phyloP scores from a whole-genome alignment of 2,888 invertebrate genomes.

The Ochropleura plecta region DNA sequence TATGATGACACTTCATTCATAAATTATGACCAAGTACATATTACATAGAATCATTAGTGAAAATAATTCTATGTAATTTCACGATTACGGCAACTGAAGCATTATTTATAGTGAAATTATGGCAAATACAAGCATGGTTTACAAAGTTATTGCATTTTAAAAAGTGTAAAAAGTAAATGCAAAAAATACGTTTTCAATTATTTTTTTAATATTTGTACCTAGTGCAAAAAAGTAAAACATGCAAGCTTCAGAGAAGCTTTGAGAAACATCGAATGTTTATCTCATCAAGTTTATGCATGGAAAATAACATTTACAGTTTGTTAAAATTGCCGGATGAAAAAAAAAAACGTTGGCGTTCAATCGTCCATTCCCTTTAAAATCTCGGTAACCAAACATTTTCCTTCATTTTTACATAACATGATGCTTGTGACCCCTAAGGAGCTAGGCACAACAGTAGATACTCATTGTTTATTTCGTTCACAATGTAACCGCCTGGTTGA shows the following conservation, averaged over 20 bases:
- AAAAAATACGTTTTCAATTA: not conserved
- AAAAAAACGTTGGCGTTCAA: not conserved
- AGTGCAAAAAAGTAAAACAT: not conserved
- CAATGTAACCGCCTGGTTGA: too few relatives aligned
- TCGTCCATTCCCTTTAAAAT: not conserved
- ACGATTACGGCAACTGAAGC: too few relatives aligned
- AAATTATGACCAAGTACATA: too few relatives aligned
- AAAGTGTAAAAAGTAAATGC: not conserved
- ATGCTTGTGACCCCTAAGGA: not conserved
- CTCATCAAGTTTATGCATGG: not conserved
- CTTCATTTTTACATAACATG: not conserved
- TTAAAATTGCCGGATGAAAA: not conserved
- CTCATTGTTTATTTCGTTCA: too few relatives aligned
- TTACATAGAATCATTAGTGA: too few relatives aligned
- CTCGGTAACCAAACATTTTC: not conserved
- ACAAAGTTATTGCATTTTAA: not conserved
- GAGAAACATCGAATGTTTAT: not conserved
- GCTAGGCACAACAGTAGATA: too few relatives aligned
- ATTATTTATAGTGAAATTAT: too few relatives aligned
- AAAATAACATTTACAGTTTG: not conserved
- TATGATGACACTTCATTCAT: too few relatives aligned
- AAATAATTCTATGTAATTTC: too few relatives aligned
- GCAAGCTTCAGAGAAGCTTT: not conserved
- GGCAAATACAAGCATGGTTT: too few relatives aligned
- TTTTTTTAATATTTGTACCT: not conserved